A percentile compares a stretch with the other conserved stretches of the same genome.
Evolutionary conservation across 2,113 vertebrate genomes (phyloP).

Genomic region (Anthoscopus minutus): DNA sequence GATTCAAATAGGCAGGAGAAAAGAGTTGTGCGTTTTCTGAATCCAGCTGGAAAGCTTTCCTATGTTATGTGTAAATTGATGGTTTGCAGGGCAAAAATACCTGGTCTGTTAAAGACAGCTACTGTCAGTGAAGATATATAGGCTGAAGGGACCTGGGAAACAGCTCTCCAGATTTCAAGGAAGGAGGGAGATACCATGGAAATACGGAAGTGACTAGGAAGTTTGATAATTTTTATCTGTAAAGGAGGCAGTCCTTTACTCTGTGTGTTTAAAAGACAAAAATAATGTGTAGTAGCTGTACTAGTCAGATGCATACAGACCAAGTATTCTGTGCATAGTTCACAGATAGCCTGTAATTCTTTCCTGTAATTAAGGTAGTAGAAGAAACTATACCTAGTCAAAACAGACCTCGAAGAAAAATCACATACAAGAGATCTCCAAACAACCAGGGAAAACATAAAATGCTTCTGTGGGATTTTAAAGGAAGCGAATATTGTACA

Average conservation of each 20-base stretch:
- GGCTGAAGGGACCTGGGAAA: background rate
- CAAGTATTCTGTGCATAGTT: background rate
- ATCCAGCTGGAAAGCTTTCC: background rate
- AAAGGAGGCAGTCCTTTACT: background rate
- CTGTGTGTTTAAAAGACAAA: background rate
- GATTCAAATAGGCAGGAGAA: background rate
- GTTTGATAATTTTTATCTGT: background rate
- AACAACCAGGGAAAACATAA: background rate
- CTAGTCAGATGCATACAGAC: background rate
- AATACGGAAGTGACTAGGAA: background rate
- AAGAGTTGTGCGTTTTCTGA: background rate
- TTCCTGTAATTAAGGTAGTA: background rate
- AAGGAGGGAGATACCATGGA: background rate
- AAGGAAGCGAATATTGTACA: background rate
- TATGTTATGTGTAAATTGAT: background rate
- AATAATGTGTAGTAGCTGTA: background rate
- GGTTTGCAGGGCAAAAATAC: background rate
- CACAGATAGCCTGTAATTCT: background rate
- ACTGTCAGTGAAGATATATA: background rate
- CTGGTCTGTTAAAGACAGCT: background rate
- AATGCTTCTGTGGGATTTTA: background rate
- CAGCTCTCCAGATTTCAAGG: background rate
- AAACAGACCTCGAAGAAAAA: background rate
- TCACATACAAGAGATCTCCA: background rate
- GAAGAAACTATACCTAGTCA: background rate